These are phyloP conservation scores for Neria commutata DNA, from an alignment of 2,888 invertebrate species.

Conservation along the genomic window DNA sequence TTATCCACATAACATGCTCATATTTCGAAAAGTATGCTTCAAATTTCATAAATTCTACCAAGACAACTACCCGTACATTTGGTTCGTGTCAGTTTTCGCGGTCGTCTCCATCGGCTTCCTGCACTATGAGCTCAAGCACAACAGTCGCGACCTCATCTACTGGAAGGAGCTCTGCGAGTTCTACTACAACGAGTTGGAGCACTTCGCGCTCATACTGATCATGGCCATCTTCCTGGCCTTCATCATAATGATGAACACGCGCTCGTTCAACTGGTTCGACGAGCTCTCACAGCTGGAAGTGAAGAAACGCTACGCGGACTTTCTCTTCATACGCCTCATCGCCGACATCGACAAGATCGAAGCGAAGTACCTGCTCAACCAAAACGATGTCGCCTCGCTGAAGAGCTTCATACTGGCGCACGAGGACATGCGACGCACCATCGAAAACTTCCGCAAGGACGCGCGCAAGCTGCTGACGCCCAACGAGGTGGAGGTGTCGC, in stretches of 20 bases:
- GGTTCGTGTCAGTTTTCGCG: slow-evolving; percentile 29
- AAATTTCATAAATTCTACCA: slow-evolving; percentile 37
- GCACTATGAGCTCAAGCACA: slow-evolving; percentile 40
- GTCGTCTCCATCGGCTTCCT: slow-evolving; percentile 35
- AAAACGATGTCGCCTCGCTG: slow-evolving; percentile 35
- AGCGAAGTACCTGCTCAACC: slow-evolving; percentile 37
- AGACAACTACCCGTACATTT: slow-evolving; percentile 34
- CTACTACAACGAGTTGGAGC: slow-evolving; percentile 34
- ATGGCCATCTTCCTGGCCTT: slow-evolving; percentile 34
- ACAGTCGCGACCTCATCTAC: slow-evolving; percentile 37
- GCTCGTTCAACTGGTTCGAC: slow-evolving; percentile 38
- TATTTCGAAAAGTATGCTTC: slow-evolving; percentile 26
- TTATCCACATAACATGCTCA: slow-evolving; percentile 30
- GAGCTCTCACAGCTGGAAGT: slow-evolving; percentile 47
- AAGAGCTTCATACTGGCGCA: slow-evolving; percentile 49
- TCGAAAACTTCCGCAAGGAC: slow-evolving; percentile 57
- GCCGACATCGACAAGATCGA: slow-evolving; percentile 52
- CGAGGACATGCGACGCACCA: slow-evolving; percentile 50
- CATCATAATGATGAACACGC: slow-evolving; percentile 36
- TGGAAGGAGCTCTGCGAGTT: slow-evolving; percentile 35
- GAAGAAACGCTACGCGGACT: slow-evolving; percentile 57
- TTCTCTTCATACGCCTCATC: slow-evolving; percentile 51
- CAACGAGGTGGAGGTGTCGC: slow-evolving; percentile 51
- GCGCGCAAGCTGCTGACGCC: slow-evolving; percentile 52
- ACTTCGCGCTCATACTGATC: slow-evolving; percentile 33